phyloP scores from a whole-genome alignment of 2,888 invertebrate genomes.

The Alloplasta piceator region DNA sequence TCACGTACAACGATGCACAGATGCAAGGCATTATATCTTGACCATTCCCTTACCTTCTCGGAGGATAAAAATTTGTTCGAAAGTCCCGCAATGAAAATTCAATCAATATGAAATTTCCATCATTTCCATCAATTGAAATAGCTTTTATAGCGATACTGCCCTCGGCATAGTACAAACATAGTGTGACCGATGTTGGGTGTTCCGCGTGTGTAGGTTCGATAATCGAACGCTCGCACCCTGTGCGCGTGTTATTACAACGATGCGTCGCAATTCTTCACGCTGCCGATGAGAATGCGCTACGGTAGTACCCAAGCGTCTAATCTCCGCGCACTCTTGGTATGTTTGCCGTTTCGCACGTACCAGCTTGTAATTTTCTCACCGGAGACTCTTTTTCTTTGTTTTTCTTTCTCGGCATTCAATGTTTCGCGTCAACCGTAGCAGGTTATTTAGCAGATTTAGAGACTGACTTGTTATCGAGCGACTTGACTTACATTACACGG shows the following conservation, averaged over 20 bases:
- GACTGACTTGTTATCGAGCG: slow-evolving; percentile 2
- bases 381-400: slow-evolving; percentile 28
- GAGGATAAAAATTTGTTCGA: slow-evolving; percentile 31
- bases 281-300: slow-evolving; percentile 62
- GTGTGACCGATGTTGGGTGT: slow-evolving; percentile 34
- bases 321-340: slow-evolving; percentile 59
- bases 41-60: slow-evolving; percentile 2
- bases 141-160: slow-evolving; percentile 10
- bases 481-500: too few species aligned
- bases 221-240: slow-evolving; percentile 54
- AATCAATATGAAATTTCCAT: slow-evolving; percentile 56
- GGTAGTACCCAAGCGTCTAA: slow-evolving; percentile 64
- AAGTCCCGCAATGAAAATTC: slow-evolving; percentile 55
- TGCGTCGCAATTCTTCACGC: slow-evolving; percentile 64
- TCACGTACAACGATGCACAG: not conserved
- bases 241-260: slow-evolving; percentile 55
- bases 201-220: slow-evolving; percentile 58
- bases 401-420: not conserved
- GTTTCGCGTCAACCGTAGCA: not conserved
- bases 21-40: slow-evolving; percentile 14
- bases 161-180: not conserved
- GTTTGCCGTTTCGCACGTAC: slow-evolving; percentile 66
- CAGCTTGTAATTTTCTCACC: slow-evolving; percentile 66
- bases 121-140: slow-evolving; percentile 58
- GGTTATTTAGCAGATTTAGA: slow-evolving; percentile 30